phyloP scores from a whole-genome alignment of 2,113 vertebrate species.

The Euleptes europaea region DNA sequence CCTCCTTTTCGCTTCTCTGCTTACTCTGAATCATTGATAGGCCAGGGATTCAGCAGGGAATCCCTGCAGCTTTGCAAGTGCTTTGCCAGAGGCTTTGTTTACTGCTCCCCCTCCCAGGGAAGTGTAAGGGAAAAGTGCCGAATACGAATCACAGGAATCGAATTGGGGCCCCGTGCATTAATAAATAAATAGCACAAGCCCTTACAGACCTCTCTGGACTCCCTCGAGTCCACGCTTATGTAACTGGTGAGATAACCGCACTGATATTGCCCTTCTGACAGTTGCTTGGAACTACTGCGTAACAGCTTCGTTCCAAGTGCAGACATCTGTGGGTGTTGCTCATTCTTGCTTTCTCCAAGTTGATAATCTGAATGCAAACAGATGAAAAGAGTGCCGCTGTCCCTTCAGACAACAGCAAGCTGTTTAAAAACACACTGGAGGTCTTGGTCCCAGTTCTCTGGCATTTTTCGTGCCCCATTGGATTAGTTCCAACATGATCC shows the following conservation, averaged over 20 bases:
- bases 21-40: slow-evolving; percentile 7
- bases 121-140: slow-evolving; percentile 30
- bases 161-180: slow-evolving; percentile 49
- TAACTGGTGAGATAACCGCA: neutral
- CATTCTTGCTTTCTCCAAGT: neutral
- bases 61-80: neutral
- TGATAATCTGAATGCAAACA: neutral
- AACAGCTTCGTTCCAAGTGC: neutral
- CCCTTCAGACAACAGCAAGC: neutral
- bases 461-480: neutral
- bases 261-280: slow-evolving; percentile 1
- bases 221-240: neutral
- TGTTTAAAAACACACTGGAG: neutral
- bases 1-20: slow-evolving; percentile 12
- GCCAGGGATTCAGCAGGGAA: slow-evolving; percentile 34
- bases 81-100: slow-evolving; percentile 6
- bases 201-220: slow-evolving; percentile 22
- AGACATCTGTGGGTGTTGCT: rapidly evolving
- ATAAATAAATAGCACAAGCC: slow-evolving; percentile 13
- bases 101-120: neutral
- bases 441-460: neutral
- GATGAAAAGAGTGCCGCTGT: neutral
- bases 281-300: neutral
- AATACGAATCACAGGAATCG: slow-evolving; percentile 34
- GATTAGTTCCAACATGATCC: neutral